These are phyloP conservation scores for Uloborus plumipes DNA, from an alignment of 2,888 invertebrate species.

Conservation along the genomic window DNA sequence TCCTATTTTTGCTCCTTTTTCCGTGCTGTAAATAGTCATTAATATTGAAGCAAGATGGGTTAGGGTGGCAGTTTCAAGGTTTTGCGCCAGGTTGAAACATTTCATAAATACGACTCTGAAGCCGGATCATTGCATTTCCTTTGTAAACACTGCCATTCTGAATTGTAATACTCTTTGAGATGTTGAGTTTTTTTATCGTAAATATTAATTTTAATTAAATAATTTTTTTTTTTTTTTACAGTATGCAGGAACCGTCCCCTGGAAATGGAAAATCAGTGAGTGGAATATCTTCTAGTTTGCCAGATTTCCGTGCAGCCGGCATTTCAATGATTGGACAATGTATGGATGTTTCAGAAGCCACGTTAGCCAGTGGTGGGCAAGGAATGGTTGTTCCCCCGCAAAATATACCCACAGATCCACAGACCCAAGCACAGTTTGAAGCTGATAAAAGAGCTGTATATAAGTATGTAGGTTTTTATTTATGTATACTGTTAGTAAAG, in stretches of 20 bases:
- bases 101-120: too few relatives aligned
- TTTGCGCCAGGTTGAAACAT: too few relatives aligned
- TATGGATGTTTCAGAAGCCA: conserved; percentile 53
- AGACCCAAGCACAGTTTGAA: conserved; percentile 66
- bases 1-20: too few relatives aligned
- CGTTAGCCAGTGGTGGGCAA: conserved; percentile 53
- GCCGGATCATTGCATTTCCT: too few relatives aligned
- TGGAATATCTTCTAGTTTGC: conserved; percentile 31
- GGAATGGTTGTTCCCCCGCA: conserved; percentile 45
- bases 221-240: conserved; percentile 3
- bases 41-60: too few relatives aligned
- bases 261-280: conserved; percentile 51
- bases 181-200: too few relatives aligned
- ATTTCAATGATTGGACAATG: conserved; percentile 64
- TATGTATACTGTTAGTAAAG: too few relatives aligned
- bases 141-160: too few relatives aligned
- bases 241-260: conserved; percentile 65
- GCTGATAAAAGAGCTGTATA: conserved; percentile 67
- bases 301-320: conserved; percentile 32
- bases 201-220: too few relatives aligned
- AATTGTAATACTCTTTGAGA: too few relatives aligned
- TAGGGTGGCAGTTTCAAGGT: too few relatives aligned
- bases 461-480: conserved; percentile 51
- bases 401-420: conserved; percentile 56
- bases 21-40: too few relatives aligned